Percentiles rank a stretch among this genome's conserved stretches.
These are phyloP conservation scores for Paramormyrops kingsleyae DNA, from an alignment of 2,113 vertebrate species.

Conservation along the genomic window DNA sequence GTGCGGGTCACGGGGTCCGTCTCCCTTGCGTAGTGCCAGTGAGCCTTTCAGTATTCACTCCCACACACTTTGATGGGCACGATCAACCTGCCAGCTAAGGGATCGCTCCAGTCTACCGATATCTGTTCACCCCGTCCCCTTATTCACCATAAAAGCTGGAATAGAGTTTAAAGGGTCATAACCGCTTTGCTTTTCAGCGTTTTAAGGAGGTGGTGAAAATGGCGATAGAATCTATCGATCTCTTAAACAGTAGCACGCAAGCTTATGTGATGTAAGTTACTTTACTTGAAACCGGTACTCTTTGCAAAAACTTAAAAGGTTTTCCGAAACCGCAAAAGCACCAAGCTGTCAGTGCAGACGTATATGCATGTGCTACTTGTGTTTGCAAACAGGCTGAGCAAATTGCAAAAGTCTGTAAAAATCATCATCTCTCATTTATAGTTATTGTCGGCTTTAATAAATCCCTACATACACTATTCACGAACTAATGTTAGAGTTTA, in stretches of 20 bases:
- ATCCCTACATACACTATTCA: conserved; percentile 19
- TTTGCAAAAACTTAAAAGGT: conserved; percentile 14
- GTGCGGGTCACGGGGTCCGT: neutral
- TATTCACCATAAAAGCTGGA: neutral
- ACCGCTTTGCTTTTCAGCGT: neutral
- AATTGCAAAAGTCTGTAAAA: conserved; percentile 41
- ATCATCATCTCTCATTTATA: conserved; percentile 48
- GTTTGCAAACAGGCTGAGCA: conserved; percentile 41
- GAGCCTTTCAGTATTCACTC: neutral
- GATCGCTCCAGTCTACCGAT: neutral
- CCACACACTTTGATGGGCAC: neutral
- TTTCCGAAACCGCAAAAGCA: neutral
- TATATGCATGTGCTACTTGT: conserved; percentile 51
- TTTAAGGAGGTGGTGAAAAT: neutral
- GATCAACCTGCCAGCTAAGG: neutral
- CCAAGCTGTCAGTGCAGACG: conserved; percentile 44
- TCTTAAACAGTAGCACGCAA: neutral
- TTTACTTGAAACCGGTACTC: conserved; percentile 3
- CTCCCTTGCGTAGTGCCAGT: neutral
- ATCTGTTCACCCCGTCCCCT: neutral
- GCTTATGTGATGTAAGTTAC: neutral
- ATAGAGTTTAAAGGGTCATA: neutral
- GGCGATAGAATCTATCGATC: neutral
- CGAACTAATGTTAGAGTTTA: conserved; percentile 3
- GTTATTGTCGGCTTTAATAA: conserved; percentile 28